A percentile compares a stretch with the other conserved stretches of the same genome.
phyloP scores from a whole-genome alignment of 2,797 vertebrate species.

The Phataginus tricuspis region DNA sequence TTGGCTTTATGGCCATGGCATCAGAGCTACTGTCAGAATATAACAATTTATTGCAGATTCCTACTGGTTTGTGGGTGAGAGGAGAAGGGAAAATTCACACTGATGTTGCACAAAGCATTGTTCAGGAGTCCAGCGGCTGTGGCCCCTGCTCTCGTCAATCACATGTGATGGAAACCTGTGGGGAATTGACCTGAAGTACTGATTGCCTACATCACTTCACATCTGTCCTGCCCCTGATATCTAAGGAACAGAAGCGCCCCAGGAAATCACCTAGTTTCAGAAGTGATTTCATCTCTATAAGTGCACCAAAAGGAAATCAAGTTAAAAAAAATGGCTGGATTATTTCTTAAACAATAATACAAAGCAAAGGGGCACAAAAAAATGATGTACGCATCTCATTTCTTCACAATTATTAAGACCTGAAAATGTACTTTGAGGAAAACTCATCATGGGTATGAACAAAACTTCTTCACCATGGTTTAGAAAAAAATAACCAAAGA shows the following conservation, averaged over 20 bases:
- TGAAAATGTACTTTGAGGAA: constrained; percentile 44
- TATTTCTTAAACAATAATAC: constrained; percentile 34
- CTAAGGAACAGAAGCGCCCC: neutral
- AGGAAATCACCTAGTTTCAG: neutral
- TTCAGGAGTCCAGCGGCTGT: neutral
- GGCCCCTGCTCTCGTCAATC: neutral
- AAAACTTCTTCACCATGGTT: constrained; percentile 40
- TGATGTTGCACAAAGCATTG: constrained; percentile 39
- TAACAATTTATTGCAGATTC: neutral
- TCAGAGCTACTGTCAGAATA: neutral
- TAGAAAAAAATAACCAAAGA: constrained; percentile 53
- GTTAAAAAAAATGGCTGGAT: neutral
- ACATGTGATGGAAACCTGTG: neutral
- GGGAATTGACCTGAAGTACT: neutral
- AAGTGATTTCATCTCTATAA: constrained; percentile 26
- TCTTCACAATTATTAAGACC: constrained; percentile 35
- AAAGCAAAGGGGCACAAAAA: neutral
- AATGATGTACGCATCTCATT: neutral
- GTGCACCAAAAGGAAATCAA: neutral
- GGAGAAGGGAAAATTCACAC: neutral
- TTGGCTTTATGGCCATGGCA: neutral
- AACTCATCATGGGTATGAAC: constrained; percentile 48
- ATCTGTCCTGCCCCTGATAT: neutral
- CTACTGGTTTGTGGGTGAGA: neutral
- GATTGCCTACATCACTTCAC: neutral